Base-by-base conservation (phyloP, 2,888 invertebrate species). In the Caenorhabditis sp. region DNA sequence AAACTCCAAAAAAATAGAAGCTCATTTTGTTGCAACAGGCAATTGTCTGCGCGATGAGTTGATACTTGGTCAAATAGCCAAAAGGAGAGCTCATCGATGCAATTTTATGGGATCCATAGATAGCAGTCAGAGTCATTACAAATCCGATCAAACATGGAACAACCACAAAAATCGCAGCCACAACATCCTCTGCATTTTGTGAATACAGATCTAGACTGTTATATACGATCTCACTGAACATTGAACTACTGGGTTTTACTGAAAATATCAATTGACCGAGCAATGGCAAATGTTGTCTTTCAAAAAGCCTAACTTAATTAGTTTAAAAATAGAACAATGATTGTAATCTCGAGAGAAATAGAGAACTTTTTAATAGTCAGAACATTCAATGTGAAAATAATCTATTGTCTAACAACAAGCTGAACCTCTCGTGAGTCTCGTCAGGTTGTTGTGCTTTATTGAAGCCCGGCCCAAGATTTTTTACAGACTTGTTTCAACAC, bases 1-100 rank as follows among this genome's bases (percentile, higher is more conserved):
- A 23, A 1, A 64, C 69, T 10, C 64, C 69, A 6, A 64, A 26
- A 10, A 31, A 4, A 51, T 57, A 69, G 53, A 69, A 69, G 24
- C 69, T 63, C 31, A 63, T 69, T n/a, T 55, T 31, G 10, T 31
- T 31, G 5, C 4, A 31, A 31, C 31, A 31, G 10, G 31, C 31
- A 31, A 10, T 64, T 17, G 37, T 23, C 43, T 10, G 43, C 14
- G 43, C 43, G 14, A 43, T 43, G 14, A 43, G 12, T 17, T 43
- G 17, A 43, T 43, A 43, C 17, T 43, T 43, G 10, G 17, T 43
- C 43, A 43, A 43, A 43, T 43, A 43, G 3, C 43, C 43, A 43
- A 43, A 43, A 5, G 43, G 17, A 3, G 43, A 43, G 3, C 17
- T 10, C 43, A 43, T 43, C 43, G 14, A 10, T 17, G 8, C 3